Evolutionary conservation across 2,888 invertebrate species (phyloP), one percentile per base, ranked within the genome.

Genomic region (Odontocolon sp.): DNA sequence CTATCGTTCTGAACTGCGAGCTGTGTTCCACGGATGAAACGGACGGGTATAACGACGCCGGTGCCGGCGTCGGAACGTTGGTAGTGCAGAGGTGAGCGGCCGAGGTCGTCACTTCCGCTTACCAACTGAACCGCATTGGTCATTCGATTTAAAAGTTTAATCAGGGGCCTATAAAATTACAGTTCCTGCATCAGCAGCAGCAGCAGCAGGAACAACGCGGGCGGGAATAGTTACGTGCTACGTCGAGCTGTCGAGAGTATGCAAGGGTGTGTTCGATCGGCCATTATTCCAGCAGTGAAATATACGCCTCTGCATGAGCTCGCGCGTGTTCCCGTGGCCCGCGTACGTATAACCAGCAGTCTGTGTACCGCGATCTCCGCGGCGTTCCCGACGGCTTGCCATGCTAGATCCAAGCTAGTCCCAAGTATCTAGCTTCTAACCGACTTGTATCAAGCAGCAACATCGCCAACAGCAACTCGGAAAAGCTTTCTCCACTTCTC

Each of bases 61-160:
- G 31, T 31, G 67, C 64, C 36, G 52, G 72, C 86, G 85, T 70
- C 84, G 84, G 83, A 88, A 85, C 88, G 88, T 88, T 90, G 87
- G 87, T 89, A 87, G 90, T 90, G 88, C 90, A 89, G 89, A 90
- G 90, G 90, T 90, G 90, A 90, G 87, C 85, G 89, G 85, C 86
- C 86, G 83, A 85, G 90, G 90, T 90, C 90, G 89, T 84, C 86
- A 89, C 88, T 90, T 90, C 90, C 90, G 90, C 85, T 87, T 86
- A 85, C 86, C 87, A 86, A 88, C 84, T 83, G 86, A 88, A 85
- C 86, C 85, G 85, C 86, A 84, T 85, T 87, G 86, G 87, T 84
- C 87, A 84, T 88, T 86, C 83, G 86, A 90, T 90, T 90, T 90
- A 88, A 88, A 90, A 90, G 90, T 90, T 90, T 90, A 90, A 90